Conservation (phyloP, 2,113 vertebrate species). For the Strigops habroptila region DNA sequence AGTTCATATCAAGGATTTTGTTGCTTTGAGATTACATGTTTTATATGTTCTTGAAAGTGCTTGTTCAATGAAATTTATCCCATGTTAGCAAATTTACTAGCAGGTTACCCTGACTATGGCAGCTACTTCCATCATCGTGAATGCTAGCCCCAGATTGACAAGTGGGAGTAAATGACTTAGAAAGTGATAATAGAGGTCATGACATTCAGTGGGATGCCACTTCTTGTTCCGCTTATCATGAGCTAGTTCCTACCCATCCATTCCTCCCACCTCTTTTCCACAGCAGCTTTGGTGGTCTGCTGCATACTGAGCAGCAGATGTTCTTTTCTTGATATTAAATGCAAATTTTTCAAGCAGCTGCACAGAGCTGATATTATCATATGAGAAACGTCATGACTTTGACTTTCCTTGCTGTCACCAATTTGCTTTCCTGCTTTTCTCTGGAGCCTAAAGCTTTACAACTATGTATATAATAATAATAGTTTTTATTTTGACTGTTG, state of each 20-base stretch:
- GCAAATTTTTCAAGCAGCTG: constrained; percentile 55
- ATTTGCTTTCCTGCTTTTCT: background rate
- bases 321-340: constrained; percentile 30
- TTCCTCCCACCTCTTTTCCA: constrained; percentile 32
- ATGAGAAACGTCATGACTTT: constrained; percentile 20
- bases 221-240: background rate
- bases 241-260: background rate
- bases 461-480: background rate
- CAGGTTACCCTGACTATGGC: background rate
- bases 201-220: constrained; percentile 30
- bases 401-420: constrained; percentile 5
- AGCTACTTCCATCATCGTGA: background rate
- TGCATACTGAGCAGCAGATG: constrained; percentile 66
- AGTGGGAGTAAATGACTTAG: constrained; percentile 33
- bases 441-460: background rate
- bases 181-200: constrained; percentile 48
- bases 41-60: background rate
- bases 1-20: background rate
- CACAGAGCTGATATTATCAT: constrained; percentile 8
- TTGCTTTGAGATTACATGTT: background rate
- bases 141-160: background rate
- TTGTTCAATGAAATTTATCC: background rate
- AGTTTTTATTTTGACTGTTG: background rate
- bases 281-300: constrained; percentile 8
- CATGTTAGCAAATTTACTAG: background rate